phyloP scores from a whole-genome alignment of 2,888 invertebrate genomes.

The Drosophila vallismaia region DNA sequence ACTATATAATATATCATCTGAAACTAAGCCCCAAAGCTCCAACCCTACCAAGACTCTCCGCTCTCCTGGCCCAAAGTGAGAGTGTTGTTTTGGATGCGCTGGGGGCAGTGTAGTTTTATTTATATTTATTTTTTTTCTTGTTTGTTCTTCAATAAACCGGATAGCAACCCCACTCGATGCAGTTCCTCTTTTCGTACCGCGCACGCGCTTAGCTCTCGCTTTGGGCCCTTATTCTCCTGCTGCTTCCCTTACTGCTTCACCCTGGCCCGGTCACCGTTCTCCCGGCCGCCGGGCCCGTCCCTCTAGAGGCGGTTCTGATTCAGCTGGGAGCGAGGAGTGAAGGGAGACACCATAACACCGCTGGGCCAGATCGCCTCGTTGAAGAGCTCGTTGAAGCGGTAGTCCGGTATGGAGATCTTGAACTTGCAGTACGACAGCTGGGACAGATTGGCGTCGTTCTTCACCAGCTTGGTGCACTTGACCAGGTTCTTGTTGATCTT shows the following conservation, averaged over 20 bases:
- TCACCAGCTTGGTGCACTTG: conserved; percentile 81
- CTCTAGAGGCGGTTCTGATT: conserved; percentile 81
- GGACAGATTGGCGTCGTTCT: conserved; percentile 81
- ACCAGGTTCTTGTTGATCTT: conserved; percentile 81
- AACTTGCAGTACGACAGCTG: conserved; percentile 81
- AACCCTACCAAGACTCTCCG: not conserved
- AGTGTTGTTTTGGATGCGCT: not conserved
- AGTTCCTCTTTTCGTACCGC: conserved; percentile 24
- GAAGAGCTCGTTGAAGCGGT: conserved; percentile 82
- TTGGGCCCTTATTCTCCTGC: conserved; percentile 7
- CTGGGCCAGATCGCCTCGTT: conserved; percentile 82
- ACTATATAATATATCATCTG: not conserved
- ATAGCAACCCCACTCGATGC: conserved; percentile 43
- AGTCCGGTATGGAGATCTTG: conserved; percentile 82
- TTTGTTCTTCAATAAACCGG: conserved; percentile 21
- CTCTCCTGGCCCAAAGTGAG: conserved; percentile 11
- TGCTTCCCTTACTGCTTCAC: conserved; percentile 33
- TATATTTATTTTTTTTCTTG: conserved; percentile 21
- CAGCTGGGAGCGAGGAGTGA: conserved; percentile 81
- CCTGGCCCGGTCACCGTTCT: conserved; percentile 44
- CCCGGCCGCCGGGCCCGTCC: conserved; percentile 40
- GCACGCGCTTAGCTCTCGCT: conserved; percentile 19
- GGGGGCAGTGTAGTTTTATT: conserved; percentile 15
- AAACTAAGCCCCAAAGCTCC: conserved; percentile 9
- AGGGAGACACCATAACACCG: conserved; percentile 82